Evolutionary conservation across 2,797 vertebrate species (phyloP).

Genomic region (Enteromius anoplus): DNA sequence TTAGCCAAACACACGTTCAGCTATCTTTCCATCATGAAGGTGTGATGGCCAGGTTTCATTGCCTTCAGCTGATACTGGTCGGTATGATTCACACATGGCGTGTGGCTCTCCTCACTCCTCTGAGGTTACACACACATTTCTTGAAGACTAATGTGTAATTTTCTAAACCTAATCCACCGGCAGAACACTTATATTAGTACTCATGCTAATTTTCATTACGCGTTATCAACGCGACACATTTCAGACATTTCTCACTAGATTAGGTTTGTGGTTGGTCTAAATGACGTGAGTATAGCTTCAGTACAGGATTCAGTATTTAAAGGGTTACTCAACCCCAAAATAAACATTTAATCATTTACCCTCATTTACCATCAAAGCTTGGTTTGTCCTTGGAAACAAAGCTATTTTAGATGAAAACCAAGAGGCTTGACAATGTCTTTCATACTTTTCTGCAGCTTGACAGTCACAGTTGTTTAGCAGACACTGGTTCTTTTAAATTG

Average conservation of each 20-base stretch:
- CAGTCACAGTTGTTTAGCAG: too few species aligned
- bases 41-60: conserved; percentile 59
- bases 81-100: conserved; percentile 54
- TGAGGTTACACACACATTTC: conserved; percentile 34
- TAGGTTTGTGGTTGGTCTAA: not conserved
- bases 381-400: too few species aligned
- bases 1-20: conserved; percentile 22
- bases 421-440: too few species aligned
- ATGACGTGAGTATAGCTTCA: not conserved
- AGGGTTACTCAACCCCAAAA: too few species aligned
- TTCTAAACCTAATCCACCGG: not conserved
- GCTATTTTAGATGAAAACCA: too few species aligned
- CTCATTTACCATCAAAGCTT: too few species aligned
- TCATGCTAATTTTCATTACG: too few species aligned
- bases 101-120: conserved; percentile 38
- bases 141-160: not conserved
- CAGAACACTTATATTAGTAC: not conserved
- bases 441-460: too few species aligned
- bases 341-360: too few species aligned
- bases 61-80: conserved; percentile 66
- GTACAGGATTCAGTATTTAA: not conserved
- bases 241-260: not conserved
- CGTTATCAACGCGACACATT: not conserved
- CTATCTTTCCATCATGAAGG: conserved; percentile 56
- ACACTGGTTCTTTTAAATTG: too few species aligned